Base-by-base conservation (phyloP, 2,797 vertebrate genomes). In the Liasis olivaceus region DNA sequence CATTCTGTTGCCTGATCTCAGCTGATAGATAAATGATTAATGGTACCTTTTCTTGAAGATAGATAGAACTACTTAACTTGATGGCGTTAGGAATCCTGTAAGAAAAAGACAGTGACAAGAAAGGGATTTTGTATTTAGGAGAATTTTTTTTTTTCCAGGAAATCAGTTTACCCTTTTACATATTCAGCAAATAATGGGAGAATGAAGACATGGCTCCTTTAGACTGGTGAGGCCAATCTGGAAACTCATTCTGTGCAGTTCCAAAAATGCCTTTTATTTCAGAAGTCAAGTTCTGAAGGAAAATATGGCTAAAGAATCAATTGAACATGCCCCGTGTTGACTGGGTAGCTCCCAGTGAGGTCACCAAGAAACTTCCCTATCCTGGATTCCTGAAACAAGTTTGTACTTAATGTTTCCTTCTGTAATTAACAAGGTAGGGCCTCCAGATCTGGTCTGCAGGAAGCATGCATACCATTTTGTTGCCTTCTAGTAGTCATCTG, bases 91-190 rank as follows among this genome's bases (percentile, higher is more conserved):
- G 42, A 42, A 42, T 42, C 47, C 1, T 0, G 14, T 58, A 86
- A n/a, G 7, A 28, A 56, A 86, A 86, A 86, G 14, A 86, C 14
- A 86, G 14, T 86, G 24, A 12, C 12, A 86, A 58, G 6, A 56
- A 58, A 58, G 1, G 20, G 14, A 14, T 20, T 20, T 64, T 64
- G 20, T 26, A 56, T 86, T 17, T 86, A 56, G 13, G 13, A 28
- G 56, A 86, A 86, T 13, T n/a, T 1, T 5, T 3, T 14, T 2
- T 0, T 0, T 1, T 0, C 14, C 56, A 59, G 28, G n/a, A 59
- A 59, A 20, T 87, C 56, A 36, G 17, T 24, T 86, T 17, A 54
- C 3, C 60, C 26, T 47, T 63, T 14, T n/a, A 63, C 47, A 47
- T 51, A 62, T 62, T 20, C 8, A 69, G 56, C 51, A 72, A 24